Evolutionary conservation across 2,113 vertebrate genomes (phyloP).

Genomic region (Ellobius talpinus): DNA sequence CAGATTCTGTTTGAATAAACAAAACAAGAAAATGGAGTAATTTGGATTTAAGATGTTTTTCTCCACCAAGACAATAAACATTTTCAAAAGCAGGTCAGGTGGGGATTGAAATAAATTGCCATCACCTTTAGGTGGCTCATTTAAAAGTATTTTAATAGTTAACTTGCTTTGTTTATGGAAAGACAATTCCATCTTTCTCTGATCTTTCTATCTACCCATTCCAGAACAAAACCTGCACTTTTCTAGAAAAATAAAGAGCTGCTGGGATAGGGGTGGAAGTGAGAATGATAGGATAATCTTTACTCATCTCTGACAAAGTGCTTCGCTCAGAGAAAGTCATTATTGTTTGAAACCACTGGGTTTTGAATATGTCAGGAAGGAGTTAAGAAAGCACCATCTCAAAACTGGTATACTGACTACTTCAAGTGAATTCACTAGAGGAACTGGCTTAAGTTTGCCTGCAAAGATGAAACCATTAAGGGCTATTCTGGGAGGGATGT

Average conservation of each 20-base stretch:
- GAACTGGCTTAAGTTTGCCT: neutral
- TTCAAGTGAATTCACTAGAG: neutral
- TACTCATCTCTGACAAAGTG: neutral
- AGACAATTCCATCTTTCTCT: constrained; percentile 40
- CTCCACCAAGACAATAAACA: constrained; percentile 47
- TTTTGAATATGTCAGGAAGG: neutral
- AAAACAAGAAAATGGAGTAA: constrained; percentile 21
- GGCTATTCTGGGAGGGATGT: neutral
- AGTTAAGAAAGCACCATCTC: neutral
- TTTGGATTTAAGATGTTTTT: constrained; percentile 26
- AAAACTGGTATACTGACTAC: neutral
- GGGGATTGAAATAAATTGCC: constrained; percentile 8
- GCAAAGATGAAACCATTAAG: neutral
- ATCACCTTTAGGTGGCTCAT: constrained; percentile 51
- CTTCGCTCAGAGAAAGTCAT: neutral
- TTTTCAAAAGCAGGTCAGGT: constrained; percentile 1
- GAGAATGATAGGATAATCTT: neutral
- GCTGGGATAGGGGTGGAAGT: neutral
- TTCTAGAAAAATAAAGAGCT: constrained; percentile 40
- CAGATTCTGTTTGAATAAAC: constrained; percentile 49
- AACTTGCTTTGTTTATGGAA: constrained; percentile 17
- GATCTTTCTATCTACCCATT: neutral
- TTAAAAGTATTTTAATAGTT: constrained; percentile 20
- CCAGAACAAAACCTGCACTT: neutral
- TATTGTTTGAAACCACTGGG: neutral